Conservation (phyloP, 2,888 invertebrate species). For the Eueremaeus valkanovi region DNA sequence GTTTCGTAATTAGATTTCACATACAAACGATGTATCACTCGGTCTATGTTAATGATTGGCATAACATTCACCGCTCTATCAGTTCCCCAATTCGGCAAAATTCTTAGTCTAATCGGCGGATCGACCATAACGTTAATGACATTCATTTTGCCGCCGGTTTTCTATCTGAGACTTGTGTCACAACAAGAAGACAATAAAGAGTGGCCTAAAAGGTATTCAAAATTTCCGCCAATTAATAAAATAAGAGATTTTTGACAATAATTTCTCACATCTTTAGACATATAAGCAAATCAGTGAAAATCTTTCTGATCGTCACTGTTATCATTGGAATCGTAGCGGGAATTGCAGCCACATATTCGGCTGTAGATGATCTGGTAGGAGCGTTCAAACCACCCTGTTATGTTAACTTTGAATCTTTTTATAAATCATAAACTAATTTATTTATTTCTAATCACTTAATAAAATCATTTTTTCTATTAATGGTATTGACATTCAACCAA, state of each 20-base stretch:
- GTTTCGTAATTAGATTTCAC: constrained; percentile 64
- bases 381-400: constrained; percentile 24
- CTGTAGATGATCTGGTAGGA: constrained; percentile 57
- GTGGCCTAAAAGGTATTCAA: constrained; percentile 55
- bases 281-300: constrained; percentile 59
- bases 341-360: constrained; percentile 61
- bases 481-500: no score
- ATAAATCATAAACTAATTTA: background rate
- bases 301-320: constrained; percentile 63
- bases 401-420: constrained; percentile 14
- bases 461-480: background rate
- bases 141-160: constrained; percentile 75
- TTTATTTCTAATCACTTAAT: background rate
- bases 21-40: constrained; percentile 65
- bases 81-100: constrained; percentile 76
- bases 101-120: constrained; percentile 80
- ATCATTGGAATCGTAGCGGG: constrained; percentile 61
- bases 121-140: constrained; percentile 76
- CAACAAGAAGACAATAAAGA: constrained; percentile 46
- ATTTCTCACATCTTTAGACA: constrained; percentile 56
- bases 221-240: no score
- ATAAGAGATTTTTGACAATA: no score
- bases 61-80: constrained; percentile 74
- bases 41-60: constrained; percentile 65
- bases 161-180: constrained; percentile 66